Evolutionary conservation across 2,113 vertebrate species (phyloP), one percentile per base, ranked within the genome.

Genomic region (Caranx ignobilis): DNA sequence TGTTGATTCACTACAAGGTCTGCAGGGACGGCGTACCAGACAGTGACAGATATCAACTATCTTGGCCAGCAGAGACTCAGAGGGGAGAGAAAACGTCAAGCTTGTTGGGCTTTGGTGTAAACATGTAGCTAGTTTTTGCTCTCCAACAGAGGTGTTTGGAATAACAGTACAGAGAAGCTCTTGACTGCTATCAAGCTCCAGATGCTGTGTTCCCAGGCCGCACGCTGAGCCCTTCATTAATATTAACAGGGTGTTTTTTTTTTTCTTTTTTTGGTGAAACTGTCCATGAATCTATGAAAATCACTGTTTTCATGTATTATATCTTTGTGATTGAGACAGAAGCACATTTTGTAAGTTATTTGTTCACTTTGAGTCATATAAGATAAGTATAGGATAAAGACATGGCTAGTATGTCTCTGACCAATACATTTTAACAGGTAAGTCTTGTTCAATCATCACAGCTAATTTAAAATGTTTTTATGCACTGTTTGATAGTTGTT

Each of bases 151-250:
- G 35, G 7, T 31, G 62, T 76, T 69, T 66, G 67, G 37, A 82
- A 70, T 11, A 79, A 78, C 52, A 71, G 60, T n/a, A 54, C 12
- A 76, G 71, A 82, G 77, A 78, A 77, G 45, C 21, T 34, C 47
- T 13, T 13, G 5, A 56, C 67, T 55, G 80, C 79, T 88, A 91
- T 87, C 87, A 76, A 81, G 71, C 65, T 55, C 83, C 95, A 95
- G 92, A 87, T 95, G 95, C 71, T 72, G 69, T 69, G 43, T 94
- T 95, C 94, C 91, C 95, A 94, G 86, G 88, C 79, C 75, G 63
- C 62, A 59, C 10, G 66, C 68, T 31, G 72, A 88, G 88, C 90
- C 92, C 93, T 94, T 91, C 85, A 87, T 50, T 45, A 55, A 79
- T 63, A 71, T 81, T 69, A 75, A 77, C 79, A 67, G 43, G 60